Evolutionary conservation across 2,888 invertebrate species (phyloP).

Genomic region (Carterocephalus palaemon): DNA sequence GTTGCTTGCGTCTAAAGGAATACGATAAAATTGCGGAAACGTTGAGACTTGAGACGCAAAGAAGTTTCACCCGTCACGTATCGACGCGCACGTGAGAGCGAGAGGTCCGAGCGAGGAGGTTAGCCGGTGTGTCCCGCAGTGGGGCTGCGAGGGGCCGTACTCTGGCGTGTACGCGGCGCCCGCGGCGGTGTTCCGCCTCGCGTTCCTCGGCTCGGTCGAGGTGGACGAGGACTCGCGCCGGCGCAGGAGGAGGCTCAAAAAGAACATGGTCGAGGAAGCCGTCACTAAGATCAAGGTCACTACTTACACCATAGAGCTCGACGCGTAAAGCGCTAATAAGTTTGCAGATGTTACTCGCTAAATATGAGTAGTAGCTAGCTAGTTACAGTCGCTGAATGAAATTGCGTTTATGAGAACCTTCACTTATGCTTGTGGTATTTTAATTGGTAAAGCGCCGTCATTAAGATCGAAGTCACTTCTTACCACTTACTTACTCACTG

Average conservation of each 20-base stretch:
- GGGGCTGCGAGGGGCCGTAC: constrained; percentile 71
- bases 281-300: constrained; percentile 93
- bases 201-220: constrained; percentile 91
- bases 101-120: constrained; percentile 46
- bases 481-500: too few relatives aligned
- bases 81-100: constrained; percentile 41
- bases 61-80: constrained; percentile 12
- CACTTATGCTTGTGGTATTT: too few relatives aligned
- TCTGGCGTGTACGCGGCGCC: constrained; percentile 78
- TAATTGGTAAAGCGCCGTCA: too few relatives aligned
- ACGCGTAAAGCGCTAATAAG: constrained; percentile 48
- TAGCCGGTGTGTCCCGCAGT: constrained; percentile 65
- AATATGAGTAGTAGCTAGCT: background rate
- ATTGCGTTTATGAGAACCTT: too few relatives aligned
- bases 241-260: constrained; percentile 88
- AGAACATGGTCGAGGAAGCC: constrained; percentile 93
- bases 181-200: constrained; percentile 88
- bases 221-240: constrained; percentile 88
- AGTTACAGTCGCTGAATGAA: background rate
- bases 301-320: too few relatives aligned
- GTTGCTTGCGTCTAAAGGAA: too few relatives aligned
- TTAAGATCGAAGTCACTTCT: too few relatives aligned
- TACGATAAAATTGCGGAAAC: too few relatives aligned
- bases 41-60: too few relatives aligned
- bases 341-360: background rate